Evolutionary conservation across 2,113 vertebrate species (phyloP).

Genomic region (Hylia prasina): DNA sequence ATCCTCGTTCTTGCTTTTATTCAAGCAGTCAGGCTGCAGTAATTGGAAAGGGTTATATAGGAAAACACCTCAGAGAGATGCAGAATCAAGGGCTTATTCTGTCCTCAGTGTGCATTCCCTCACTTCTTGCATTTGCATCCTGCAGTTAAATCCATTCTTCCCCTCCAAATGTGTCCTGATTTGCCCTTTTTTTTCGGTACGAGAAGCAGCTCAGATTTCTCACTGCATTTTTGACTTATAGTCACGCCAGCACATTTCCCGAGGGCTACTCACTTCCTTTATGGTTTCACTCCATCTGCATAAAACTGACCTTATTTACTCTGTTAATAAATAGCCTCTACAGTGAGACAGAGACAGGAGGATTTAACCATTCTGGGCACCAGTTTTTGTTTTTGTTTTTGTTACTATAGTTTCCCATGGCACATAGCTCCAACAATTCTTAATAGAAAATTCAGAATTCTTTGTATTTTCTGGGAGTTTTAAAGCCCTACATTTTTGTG

Average conservation of each 20-base stretch:
- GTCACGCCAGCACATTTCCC: neutral
- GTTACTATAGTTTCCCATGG: neutral
- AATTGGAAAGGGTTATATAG: neutral
- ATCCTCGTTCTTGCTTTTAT: neutral
- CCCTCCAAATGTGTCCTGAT: neutral
- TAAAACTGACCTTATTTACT: slow-evolving; percentile 19
- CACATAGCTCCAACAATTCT: neutral
- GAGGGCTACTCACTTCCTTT: neutral
- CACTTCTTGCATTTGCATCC: neutral
- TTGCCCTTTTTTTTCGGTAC: neutral
- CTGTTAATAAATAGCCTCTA: slow-evolving; percentile 22
- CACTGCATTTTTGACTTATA: neutral
- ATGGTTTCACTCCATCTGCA: slow-evolving; percentile 7
- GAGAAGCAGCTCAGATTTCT: neutral
- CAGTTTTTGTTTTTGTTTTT: neutral
- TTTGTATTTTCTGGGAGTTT: neutral
- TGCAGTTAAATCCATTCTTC: neutral
- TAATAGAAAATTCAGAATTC: neutral
- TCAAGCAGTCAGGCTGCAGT: neutral
- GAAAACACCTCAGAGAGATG: neutral
- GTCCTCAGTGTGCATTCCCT: neutral
- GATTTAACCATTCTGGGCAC: neutral
- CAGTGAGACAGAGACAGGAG: neutral
- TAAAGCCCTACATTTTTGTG: neutral
- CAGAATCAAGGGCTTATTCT: neutral